A percentile compares a stretch with the other conserved stretches of the same genome.
Evolutionary conservation across 2,888 invertebrate genomes (phyloP).

Genomic region (Pachycephus smyrnensis): DNA sequence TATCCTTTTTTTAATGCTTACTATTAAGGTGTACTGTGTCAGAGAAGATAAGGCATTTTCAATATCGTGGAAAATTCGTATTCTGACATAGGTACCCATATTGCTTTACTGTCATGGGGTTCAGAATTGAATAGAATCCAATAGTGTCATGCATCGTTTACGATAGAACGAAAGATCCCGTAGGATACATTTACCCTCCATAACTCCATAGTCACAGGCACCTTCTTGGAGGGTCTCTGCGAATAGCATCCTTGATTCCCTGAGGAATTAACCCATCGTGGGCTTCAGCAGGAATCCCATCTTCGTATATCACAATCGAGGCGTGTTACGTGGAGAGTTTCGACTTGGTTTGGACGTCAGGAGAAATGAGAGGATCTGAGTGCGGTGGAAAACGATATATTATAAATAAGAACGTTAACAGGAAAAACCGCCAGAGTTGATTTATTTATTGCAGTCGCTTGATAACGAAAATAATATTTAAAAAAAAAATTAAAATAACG

Average conservation of each 20-base stretch:
- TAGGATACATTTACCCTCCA: background rate
- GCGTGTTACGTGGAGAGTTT: background rate
- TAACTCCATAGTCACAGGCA: background rate
- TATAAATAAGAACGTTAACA: background rate
- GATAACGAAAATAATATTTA: background rate
- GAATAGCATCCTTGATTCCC: background rate
- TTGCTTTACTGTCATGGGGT: background rate
- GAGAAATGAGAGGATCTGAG: background rate
- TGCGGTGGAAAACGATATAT: background rate
- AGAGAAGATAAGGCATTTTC: background rate
- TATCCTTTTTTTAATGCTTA: background rate
- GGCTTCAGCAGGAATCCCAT: background rate
- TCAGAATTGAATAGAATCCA: background rate
- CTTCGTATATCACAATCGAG: background rate
- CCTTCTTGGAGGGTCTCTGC: background rate
- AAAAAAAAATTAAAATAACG: background rate
- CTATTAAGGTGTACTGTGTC: background rate
- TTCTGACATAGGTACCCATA: background rate
- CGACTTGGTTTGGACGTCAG: background rate
- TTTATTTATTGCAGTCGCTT: background rate
- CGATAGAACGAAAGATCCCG: background rate
- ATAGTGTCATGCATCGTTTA: background rate
- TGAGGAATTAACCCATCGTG: background rate
- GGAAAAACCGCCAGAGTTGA: background rate
- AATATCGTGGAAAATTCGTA: background rate